These are phyloP conservation scores for Eristalis tenax DNA, from an alignment of 2,888 invertebrate species.

Conservation along the genomic window DNA sequence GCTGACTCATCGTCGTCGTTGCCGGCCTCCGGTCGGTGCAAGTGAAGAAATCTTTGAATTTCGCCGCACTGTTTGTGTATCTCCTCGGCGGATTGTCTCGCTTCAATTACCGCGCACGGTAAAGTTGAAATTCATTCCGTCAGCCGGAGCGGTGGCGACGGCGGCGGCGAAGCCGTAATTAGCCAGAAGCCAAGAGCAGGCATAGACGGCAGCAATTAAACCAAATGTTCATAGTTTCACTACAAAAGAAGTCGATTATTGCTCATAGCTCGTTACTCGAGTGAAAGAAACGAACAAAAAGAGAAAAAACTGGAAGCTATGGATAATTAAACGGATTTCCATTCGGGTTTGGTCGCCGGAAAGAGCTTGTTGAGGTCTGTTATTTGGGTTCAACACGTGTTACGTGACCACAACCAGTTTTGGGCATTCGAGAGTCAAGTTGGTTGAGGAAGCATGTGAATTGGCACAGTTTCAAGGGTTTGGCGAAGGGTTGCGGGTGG, in stretches of 20 bases:
- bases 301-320: constrained; percentile 18
- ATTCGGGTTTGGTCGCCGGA: constrained; percentile 17
- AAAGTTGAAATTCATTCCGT: not conserved
- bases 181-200: constrained; percentile 2
- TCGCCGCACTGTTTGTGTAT: not conserved
- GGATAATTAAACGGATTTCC: constrained; percentile 34
- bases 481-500: too few relatives aligned
- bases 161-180: constrained; percentile 5
- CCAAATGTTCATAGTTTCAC: constrained; percentile 17
- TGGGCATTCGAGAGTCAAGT: not conserved
- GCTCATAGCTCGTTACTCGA: constrained; percentile 19
- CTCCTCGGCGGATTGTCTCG: constrained; percentile 18
- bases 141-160: not conserved
- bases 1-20: not conserved
- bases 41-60: constrained; percentile 18
- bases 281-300: not conserved
- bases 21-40: not conserved
- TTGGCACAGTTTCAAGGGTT: too few relatives aligned
- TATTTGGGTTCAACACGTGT: constrained; percentile 23
- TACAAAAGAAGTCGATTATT: constrained; percentile 19
- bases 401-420: not conserved
- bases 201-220: constrained; percentile 27
- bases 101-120: constrained; percentile 49
- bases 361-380: constrained; percentile 3
- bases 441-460: too few relatives aligned